Conservation (phyloP, 2,888 invertebrate species). For the Gandaritis pyraliata region DNA sequence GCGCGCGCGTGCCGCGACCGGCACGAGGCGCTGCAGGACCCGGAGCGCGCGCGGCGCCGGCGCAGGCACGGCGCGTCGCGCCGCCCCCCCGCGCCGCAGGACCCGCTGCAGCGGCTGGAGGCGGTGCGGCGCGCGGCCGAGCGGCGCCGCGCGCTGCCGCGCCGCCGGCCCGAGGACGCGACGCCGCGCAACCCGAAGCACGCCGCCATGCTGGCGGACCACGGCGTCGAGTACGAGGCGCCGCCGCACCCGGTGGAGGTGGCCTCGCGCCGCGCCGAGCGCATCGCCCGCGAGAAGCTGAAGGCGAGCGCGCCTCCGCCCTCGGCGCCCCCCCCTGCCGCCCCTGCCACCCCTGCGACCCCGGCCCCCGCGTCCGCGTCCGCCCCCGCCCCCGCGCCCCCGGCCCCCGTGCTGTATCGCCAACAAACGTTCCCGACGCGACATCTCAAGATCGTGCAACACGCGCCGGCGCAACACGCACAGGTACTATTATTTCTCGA, state of each 20-base stretch:
- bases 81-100: conserved; percentile 85
- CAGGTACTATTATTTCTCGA: no score
- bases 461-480: conserved; percentile 61
- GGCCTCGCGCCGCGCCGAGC: conserved; percentile 91
- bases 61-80: conserved; percentile 90
- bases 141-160: conserved; percentile 90
- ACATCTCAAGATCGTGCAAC: conserved; percentile 79
- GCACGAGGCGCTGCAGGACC: conserved; percentile 95
- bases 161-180: conserved; percentile 88
- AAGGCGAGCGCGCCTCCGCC: conserved; percentile 63
- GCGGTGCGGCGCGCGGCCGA: conserved; percentile 90
- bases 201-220: conserved; percentile 91
- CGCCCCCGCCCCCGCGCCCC: conserved; percentile 50
- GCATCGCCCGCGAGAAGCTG: conserved; percentile 93
- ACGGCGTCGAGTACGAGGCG: conserved; percentile 93
- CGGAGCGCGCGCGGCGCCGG: conserved; percentile 94
- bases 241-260: conserved; percentile 93
- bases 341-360: conserved; percentile 61
- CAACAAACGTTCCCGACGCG: conserved; percentile 82
- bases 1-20: conserved; percentile 96
- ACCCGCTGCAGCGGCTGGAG: conserved; percentile 85
- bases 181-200: conserved; percentile 92
- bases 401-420: conserved; percentile 81
- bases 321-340: conserved; percentile 63
- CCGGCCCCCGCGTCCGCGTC: conserved; percentile 57